Percentiles rank a stretch among this genome's conserved stretches.
Evolutionary conservation across 1,140 invertebrate genomes (phyloP).

Genomic region (Drosophila lacertosa): DNA sequence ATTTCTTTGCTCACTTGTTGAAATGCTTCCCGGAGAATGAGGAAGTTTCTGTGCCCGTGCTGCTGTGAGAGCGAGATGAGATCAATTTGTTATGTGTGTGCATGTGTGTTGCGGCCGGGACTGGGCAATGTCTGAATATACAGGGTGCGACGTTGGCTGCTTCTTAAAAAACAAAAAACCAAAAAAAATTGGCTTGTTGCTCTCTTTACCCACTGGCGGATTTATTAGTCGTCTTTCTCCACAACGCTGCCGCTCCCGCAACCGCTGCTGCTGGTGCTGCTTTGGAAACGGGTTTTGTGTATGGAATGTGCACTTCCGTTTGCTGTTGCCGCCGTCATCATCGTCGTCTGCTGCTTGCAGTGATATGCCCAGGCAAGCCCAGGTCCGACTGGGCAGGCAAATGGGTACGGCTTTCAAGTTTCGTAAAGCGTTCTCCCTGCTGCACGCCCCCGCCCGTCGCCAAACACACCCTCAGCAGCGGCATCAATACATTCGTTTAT

Average conservation of each 20-base stretch:
- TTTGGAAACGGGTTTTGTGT: constrained; percentile 75
- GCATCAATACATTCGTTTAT: constrained; percentile 71
- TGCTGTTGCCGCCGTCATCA: constrained; percentile 45
- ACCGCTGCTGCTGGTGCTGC: constrained; percentile 37
- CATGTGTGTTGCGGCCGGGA: constrained; percentile 12
- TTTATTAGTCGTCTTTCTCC: constrained; percentile 81
- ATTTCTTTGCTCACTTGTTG: constrained; percentile 74
- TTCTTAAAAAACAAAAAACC: constrained; percentile 9
- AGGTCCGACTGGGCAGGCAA: constrained; percentile 71
- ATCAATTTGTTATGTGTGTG: constrained; percentile 59
- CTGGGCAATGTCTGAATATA: constrained; percentile 47
- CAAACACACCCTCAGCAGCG: constrained; percentile 38
- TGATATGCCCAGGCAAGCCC: constrained; percentile 48
- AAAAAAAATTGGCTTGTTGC: constrained; percentile 60
- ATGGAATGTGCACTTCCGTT: constrained; percentile 83
- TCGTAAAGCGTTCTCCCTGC: constrained; percentile 60
- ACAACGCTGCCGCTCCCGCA: constrained; percentile 13
- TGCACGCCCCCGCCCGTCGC: constrained; percentile 11
- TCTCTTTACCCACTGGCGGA: constrained; percentile 83
- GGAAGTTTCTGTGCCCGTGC: constrained; percentile 67
- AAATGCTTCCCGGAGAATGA: constrained; percentile 81
- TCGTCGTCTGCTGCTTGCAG: constrained; percentile 41
- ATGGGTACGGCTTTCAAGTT: constrained; percentile 78
- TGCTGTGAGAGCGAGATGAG: constrained; percentile 54
- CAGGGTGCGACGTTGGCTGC: constrained; percentile 45